Evolutionary conservation across 2,888 invertebrate genomes (phyloP), one percentile per base, ranked within the genome.

Genomic region (Campoplex capitator): DNA sequence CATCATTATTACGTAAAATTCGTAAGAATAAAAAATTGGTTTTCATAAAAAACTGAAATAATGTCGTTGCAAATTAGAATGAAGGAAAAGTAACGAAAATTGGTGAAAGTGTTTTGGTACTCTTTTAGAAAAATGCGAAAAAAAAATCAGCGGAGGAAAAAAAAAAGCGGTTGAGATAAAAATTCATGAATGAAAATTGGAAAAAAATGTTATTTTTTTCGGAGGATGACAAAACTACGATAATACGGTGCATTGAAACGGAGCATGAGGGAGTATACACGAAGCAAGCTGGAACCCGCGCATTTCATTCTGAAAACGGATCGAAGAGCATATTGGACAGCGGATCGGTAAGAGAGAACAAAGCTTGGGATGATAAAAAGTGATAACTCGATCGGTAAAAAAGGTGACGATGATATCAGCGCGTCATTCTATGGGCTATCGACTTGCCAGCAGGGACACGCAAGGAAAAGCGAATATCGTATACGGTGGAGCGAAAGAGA

Each of bases 391-490:
- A 38, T 74, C 84, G 84, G 16, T 74, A 87, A 84, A 11, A 35
- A 18, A 62, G 77, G 65, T 78, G n/a, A 68, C 71, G 13, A 45
- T 35, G 18, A 65, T 87, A 84, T 28, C 87, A 65, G 38, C 84
- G 70, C 54, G 79, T 54, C 42, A 70, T 58, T 45, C 32, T 28
- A 42, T 11, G 68, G 42, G 75, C 73, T 80, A 80, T 80, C 51
- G 80, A 80, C 80, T 80, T 65, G 71, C 81, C 84, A 81, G 80
- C 80, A 78, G 83, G 76, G 62, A 83, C 75, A 45, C 28, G 68
- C 54, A 32, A 67, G 23, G 56, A 76, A 80, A 80, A 78, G 54
- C 54, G 23, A 11, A 48, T 11, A 56, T 56, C 18, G 75, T 3
- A 9, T 51, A 51, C 28, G 28, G 18, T 9, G 48, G 48, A 70